Conservation (phyloP, 2,888 invertebrate genomes). For the Ophion ellenae region DNA sequence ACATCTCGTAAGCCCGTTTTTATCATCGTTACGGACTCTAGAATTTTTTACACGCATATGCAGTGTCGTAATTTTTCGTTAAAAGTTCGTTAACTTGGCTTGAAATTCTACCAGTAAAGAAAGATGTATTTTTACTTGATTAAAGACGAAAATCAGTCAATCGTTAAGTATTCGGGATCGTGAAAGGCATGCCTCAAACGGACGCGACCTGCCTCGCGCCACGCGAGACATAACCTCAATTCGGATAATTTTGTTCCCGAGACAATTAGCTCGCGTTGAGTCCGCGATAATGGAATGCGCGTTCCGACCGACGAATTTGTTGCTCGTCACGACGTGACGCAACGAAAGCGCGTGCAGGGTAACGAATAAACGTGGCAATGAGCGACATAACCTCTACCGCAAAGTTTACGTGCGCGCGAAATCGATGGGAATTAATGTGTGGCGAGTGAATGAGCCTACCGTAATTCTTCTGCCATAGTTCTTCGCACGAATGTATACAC, state of each 20-base stretch:
- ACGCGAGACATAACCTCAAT: conserved; percentile 36
- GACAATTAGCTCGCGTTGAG: neutral
- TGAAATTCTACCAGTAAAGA: too few species aligned
- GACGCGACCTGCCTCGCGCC: neutral
- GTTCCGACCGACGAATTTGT: neutral
- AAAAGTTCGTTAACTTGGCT: too few species aligned
- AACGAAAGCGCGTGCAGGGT: neutral
- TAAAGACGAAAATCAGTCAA: too few species aligned
- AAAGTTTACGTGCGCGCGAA: conserved; percentile 29
- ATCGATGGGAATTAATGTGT: conserved; percentile 40
- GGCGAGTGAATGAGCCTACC: conserved; percentile 68
- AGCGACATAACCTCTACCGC: conserved; percentile 68
- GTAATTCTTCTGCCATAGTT: conserved; percentile 74
- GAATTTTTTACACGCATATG: too few species aligned
- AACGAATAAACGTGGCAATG: conserved; percentile 17
- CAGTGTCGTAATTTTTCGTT: neutral
- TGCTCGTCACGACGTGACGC: neutral
- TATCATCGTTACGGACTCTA: too few species aligned
- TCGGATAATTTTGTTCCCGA: conserved; percentile 17
- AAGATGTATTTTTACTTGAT: too few species aligned
- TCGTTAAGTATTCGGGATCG: too few species aligned
- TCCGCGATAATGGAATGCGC: neutral
- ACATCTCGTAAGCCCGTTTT: too few species aligned
- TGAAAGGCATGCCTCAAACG: too few species aligned
- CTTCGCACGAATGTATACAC: neutral